Base-by-base conservation (phyloP, 2,113 vertebrate genomes). In the Pachycephala philippinensis region DNA sequence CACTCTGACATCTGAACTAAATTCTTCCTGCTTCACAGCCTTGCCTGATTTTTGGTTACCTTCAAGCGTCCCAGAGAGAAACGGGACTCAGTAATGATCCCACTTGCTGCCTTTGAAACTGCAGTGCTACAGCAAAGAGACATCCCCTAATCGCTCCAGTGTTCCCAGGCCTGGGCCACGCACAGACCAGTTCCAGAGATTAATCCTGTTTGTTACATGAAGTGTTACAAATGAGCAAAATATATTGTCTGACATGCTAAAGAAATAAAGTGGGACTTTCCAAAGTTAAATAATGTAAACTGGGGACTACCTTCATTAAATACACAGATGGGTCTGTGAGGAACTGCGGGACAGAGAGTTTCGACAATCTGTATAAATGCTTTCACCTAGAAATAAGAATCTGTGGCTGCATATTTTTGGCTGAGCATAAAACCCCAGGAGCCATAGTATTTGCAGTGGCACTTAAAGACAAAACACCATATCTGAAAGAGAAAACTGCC, bases 81-180 rank as follows among this genome's bases (percentile, higher is more conserved):
- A 9, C 22, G 6, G 6, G 8, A 50, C 8, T 24, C 54, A 84
- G 19, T 13, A 57, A 22, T 0, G 10, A 45, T n/a, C 21, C 22
- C 15, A 7, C 26, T 65, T 79, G 8, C 18, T 89, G 14, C 23
- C 19, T 70, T 60, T 54, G 35, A 71, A 80, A 64, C 3, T 0
- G 2, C 20, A 64, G 44, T 17, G 35, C 44, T 47, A 6, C 16
- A 23, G 27, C 30, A 37, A 56, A 33, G 24, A 47, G 20, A 19
- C 24, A 23, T 10, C 8, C 7, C 9, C 9, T 22, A 33, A 31
- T 8, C 0, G 0, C 17, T 27, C 56, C n/a, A 30, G 23, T 7
- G 14, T 42, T 56, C 37, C 54, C 0, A 0, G 14, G 24, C 19
- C 45, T 52, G 45, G 44, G 28, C 20, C 18, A 14, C 0, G 2